phyloP scores from a whole-genome alignment of 2,113 vertebrate species.

The Periophthalmodon schlosseri region DNA sequence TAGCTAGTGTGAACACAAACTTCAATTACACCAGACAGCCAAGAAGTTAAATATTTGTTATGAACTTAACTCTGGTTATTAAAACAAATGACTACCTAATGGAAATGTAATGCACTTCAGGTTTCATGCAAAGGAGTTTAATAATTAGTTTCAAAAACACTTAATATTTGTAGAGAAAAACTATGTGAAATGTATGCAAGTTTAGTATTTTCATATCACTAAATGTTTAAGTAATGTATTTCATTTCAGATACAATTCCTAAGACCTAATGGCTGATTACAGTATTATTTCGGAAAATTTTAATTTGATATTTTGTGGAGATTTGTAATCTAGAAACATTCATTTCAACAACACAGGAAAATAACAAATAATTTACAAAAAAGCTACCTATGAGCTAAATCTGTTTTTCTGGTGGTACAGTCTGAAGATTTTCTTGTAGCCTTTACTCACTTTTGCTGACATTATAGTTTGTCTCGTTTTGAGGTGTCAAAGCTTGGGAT shows the following conservation, averaged over 20 bases:
- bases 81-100: neutral
- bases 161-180: neutral
- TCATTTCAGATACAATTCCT: neutral
- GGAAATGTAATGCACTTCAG: neutral
- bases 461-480: constrained; percentile 12
- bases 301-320: neutral
- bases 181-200: neutral
- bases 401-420: neutral
- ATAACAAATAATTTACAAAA: neutral
- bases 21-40: neutral
- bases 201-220: neutral
- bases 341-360: neutral
- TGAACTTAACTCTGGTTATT: neutral
- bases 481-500: constrained; percentile 20
- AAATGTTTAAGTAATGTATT: neutral
- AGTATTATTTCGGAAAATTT: neutral
- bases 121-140: neutral
- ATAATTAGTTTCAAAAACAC: neutral
- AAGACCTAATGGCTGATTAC: neutral
- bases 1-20: neutral
- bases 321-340: neutral
- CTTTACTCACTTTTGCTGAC: constrained; percentile 8
- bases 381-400: constrained; percentile 1
- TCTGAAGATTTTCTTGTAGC: constrained; percentile 41
- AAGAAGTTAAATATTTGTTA: neutral